A percentile compares a stretch with the other conserved stretches of the same genome.
These are phyloP conservation scores for Timandra comae DNA, from an alignment of 2,888 invertebrate species.

Conservation along the genomic window DNA sequence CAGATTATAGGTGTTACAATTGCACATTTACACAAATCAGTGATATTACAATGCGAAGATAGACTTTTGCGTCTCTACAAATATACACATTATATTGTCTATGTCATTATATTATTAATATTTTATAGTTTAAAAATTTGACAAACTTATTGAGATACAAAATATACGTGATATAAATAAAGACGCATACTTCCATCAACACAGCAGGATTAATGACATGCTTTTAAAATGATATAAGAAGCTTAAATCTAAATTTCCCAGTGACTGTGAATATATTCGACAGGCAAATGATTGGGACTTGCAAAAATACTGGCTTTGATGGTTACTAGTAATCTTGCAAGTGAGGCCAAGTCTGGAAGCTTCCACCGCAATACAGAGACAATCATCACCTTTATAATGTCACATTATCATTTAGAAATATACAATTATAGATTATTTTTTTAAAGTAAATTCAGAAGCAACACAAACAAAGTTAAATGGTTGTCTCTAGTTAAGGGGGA, in stretches of 20 bases:
- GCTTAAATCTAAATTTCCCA: constrained; percentile 72
- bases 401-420: constrained; percentile 1
- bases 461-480: constrained; percentile 16
- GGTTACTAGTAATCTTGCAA: constrained; percentile 62
- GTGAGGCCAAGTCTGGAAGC: constrained; percentile 53
- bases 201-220: constrained; percentile 64
- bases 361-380: constrained; percentile 34
- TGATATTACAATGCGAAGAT: constrained; percentile 50
- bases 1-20: constrained; percentile 68
- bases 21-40: constrained; percentile 71
- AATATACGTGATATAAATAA: too few relatives aligned
- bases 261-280: constrained; percentile 63
- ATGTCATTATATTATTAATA: too few relatives aligned
- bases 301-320: constrained; percentile 61
- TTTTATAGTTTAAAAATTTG: too few relatives aligned
- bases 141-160: too few relatives aligned
- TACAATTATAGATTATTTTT: not conserved
- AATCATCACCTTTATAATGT: constrained; percentile 30
- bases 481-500: constrained; percentile 26
- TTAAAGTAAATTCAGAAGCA: not conserved
- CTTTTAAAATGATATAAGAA: constrained; percentile 65
- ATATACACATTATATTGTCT: not conserved
- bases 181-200: constrained; percentile 39
- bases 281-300: constrained; percentile 69
- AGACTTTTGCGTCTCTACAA: constrained; percentile 35